Conservation (phyloP, 2,888 invertebrate genomes). For the Phoronis australis region DNA sequence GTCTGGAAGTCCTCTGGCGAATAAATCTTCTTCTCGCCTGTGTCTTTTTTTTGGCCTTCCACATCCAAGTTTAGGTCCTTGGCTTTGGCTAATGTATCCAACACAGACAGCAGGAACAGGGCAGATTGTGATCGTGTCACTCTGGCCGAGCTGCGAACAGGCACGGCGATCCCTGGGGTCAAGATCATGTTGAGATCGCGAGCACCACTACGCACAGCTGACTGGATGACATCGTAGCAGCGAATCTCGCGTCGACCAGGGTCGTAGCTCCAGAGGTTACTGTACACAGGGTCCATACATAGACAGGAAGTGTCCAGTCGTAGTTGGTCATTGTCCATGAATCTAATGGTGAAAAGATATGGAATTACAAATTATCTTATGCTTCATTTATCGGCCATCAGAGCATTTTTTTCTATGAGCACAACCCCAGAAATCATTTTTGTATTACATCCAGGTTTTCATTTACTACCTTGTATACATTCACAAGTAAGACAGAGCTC, state of each 20-base stretch:
- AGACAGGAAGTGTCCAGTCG: slow-evolving; percentile 80
- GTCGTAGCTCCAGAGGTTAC: slow-evolving; percentile 86
- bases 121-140: slow-evolving; percentile 79
- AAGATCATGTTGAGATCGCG: too few relatives aligned
- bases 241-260: slow-evolving; percentile 64
- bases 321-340: slow-evolving; percentile 75
- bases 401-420: too few relatives aligned
- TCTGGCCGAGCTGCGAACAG: slow-evolving; percentile 60
- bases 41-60: slow-evolving; percentile 48
- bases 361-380: too few relatives aligned
- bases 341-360: too few relatives aligned
- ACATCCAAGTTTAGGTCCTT: slow-evolving; percentile 55
- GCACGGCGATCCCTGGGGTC: slow-evolving; percentile 76
- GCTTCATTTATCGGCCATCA: too few relatives aligned
- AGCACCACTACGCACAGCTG: slow-evolving; percentile 64
- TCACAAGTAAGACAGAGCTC: too few relatives aligned
- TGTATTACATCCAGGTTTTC: too few relatives aligned
- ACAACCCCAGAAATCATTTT: too few relatives aligned
- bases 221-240: slow-evolving; percentile 78
- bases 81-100: slow-evolving; percentile 81
- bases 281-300: slow-evolving; percentile 85
- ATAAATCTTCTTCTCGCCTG: slow-evolving; percentile 58
- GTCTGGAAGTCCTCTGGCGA: slow-evolving; percentile 75
- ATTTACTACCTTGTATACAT: too few relatives aligned
- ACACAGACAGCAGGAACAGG: too few relatives aligned